phyloP scores from a whole-genome alignment of 2,113 vertebrate species.

The Epinephelus fuscoguttatus region DNA sequence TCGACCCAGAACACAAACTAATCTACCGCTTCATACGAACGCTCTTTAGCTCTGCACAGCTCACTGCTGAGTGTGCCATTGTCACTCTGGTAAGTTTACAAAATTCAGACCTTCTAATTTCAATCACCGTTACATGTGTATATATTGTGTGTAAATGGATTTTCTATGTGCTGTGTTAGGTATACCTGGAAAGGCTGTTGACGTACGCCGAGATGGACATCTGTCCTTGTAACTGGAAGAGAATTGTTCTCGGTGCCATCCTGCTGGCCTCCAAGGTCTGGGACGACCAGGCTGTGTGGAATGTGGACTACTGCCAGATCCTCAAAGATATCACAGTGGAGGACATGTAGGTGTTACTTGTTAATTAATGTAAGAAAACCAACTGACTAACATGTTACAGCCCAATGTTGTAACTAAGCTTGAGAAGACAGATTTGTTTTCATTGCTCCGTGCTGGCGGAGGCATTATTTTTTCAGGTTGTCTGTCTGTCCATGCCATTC shows the following conservation, averaged over 20 bases:
- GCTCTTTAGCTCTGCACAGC: conserved; percentile 97
- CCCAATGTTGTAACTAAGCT: background rate
- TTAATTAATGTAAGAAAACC: background rate
- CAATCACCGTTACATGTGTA: background rate
- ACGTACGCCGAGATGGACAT: conserved; percentile 99
- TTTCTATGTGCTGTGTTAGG: conserved; percentile 77
- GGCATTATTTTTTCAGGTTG: too few species aligned
- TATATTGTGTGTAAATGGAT: background rate
- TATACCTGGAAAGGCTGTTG: conserved; percentile 96
- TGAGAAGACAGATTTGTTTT: too few species aligned
- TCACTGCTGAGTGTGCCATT: conserved; percentile 98
- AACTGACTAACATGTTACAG: background rate
- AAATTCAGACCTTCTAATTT: background rate
- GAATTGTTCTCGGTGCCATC: conserved; percentile 96
- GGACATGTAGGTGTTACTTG: conserved; percentile 89
- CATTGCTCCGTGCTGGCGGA: too few species aligned
- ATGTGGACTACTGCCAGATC: conserved; percentile 99
- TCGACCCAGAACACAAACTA: conserved; percentile 98
- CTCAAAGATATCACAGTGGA: conserved; percentile 95
- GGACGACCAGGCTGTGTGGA: conserved; percentile 99
- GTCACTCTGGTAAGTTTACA: conserved; percentile 93
- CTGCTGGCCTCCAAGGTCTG: conserved; percentile 98
- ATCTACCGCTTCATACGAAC: conserved; percentile 98
- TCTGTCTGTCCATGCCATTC: too few species aligned
- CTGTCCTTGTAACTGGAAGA: conserved; percentile 98